Evolutionary conservation across 1,140 invertebrate genomes (phyloP).

Genomic region (Cheumatopsyche charites): DNA sequence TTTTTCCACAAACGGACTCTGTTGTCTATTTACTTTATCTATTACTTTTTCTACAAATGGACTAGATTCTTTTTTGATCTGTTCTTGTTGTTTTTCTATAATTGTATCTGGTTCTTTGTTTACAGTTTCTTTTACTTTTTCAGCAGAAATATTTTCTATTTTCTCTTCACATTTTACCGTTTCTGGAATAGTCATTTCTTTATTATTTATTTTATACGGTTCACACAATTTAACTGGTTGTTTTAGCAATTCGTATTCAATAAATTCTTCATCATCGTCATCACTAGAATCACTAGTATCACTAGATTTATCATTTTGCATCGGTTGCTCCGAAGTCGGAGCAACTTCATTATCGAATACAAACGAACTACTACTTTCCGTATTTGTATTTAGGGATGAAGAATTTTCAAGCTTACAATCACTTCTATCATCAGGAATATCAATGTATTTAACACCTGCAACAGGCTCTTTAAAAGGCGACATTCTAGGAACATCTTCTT

Average conservation of each 20-base stretch:
- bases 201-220: no score
- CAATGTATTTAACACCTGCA: background rate
- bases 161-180: background rate
- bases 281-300: background rate
- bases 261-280: conserved; percentile 24
- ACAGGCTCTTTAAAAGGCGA: background rate
- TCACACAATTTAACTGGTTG: no score
- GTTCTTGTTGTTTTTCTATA: no score
- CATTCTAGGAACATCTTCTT: background rate
- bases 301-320: background rate
- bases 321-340: background rate
- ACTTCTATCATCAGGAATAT: background rate
- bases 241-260: background rate
- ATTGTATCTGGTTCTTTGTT: no score
- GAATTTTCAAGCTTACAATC: background rate
- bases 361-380: background rate
- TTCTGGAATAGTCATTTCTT: background rate
- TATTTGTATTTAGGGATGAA: background rate
- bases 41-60: no score
- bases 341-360: background rate
- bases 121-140: no score
- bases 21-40: no score
- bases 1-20: no score
- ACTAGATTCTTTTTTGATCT: no score
- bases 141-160: no score